Evolutionary conservation across 2,797 vertebrate genomes (phyloP), one percentile per base, ranked within the genome.

Genomic region (Triplophysa bombifrons): DNA sequence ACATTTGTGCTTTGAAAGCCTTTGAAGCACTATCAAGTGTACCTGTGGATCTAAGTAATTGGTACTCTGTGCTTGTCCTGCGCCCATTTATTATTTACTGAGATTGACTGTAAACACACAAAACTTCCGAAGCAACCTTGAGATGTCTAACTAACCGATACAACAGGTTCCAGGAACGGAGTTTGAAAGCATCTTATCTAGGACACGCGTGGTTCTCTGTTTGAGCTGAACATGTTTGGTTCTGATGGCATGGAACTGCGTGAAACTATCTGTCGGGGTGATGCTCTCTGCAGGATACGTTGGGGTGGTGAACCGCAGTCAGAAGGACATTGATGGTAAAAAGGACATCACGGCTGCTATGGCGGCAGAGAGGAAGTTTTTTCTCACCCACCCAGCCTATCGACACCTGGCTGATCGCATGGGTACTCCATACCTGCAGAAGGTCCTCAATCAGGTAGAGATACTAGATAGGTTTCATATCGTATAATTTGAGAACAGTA

Each of bases 251-350:
- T 75, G 14, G n/a, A 14, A 22, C n/a, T 25, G 50, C 17, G 6
- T 75, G 14, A 44, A 14, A 17, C n/a, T 25, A 6, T 17, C 8
- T 9, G 60, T 63, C 56, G 0, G 16, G 25, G 13, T 76, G 6
- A 65, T 83, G 66, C 20, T 53, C 41, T 41, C 48, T 76, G 16
- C 44, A 98, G 97, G 97, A 81, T 98, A 98, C 89, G 92, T 98
- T 12, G 97, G 97, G 2, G 97, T 98, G 77, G 97, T 98, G 83
- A 98, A 98, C 87, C 93, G 96, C 85, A 98, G 97, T 88, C 97
- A 98, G 92, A 98, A 98, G 86, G 97, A 98, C 88, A 98, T 98
- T 0, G 97, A 98, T 50, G 97, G 97, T 19, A 97, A 91, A 88
- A 98, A 98, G 82, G 96, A 98, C 84, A 98, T 98, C 86, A 93